These are phyloP conservation scores for Drosophila carrolli DNA, from an alignment of 1,140 invertebrate genomes.

Conservation along the genomic window DNA sequence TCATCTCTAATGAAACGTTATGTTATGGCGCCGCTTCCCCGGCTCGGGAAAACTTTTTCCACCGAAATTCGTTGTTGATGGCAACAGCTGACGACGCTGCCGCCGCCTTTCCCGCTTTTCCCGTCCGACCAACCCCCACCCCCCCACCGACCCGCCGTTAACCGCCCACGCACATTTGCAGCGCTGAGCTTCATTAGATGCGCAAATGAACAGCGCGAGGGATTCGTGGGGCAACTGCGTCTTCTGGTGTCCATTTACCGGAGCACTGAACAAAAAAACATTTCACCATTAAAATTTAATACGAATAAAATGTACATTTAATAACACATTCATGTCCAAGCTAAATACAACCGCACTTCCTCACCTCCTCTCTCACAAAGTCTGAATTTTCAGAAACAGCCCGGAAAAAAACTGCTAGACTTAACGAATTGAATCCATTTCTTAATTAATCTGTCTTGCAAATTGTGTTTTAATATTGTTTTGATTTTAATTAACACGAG, in stretches of 20 bases:
- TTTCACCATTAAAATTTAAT: no score
- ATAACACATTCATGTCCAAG: no score
- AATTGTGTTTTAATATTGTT: no score
- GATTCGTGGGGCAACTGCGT: slow-evolving; percentile 1
- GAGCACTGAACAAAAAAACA: not conserved
- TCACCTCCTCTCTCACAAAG: no score
- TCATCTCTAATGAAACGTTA: slow-evolving; percentile 80
- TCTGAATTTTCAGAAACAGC: no score
- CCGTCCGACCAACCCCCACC: slow-evolving; percentile 7
- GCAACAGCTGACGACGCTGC: slow-evolving; percentile 27
- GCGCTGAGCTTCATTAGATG: slow-evolving; percentile 74
- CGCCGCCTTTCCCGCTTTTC: slow-evolving; percentile 13
- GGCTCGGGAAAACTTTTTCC: slow-evolving; percentile 59
- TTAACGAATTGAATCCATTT: no score
- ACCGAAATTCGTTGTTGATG: slow-evolving; percentile 39
- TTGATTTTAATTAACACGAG: no score
- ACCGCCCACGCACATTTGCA: slow-evolving; percentile 76
- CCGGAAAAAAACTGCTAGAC: no score
- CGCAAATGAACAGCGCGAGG: slow-evolving; percentile 66
- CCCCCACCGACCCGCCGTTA: slow-evolving; percentile 40
- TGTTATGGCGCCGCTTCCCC: slow-evolving; percentile 49
- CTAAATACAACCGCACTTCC: no score
- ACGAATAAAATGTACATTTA: no score
- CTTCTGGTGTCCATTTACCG: not conserved
- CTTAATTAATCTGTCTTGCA: no score